These are phyloP conservation scores for Actias luna DNA, from an alignment of 2,888 invertebrate genomes.

Conservation along the genomic window DNA sequence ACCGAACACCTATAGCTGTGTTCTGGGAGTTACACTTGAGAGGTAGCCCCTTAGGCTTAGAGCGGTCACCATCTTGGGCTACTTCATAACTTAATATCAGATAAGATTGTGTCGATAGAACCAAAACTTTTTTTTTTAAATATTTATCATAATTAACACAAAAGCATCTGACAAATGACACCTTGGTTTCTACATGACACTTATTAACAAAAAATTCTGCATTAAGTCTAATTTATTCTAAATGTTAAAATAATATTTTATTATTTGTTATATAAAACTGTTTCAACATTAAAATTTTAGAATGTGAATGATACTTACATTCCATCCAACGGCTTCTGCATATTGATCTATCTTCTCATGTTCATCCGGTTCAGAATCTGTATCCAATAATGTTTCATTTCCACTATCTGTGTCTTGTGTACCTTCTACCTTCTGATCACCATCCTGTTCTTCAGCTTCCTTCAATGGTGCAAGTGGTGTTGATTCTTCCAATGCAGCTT, in stretches of 20 bases:
- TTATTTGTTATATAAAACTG: not conserved
- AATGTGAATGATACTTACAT: conserved; percentile 83
- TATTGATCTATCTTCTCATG: conserved; percentile 83
- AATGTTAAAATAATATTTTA: not conserved
- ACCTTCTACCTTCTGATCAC: conserved; percentile 58
- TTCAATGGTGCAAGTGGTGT: conserved; percentile 79
- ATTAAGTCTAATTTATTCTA: too few relatives aligned
- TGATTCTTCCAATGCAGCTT: conserved; percentile 80
- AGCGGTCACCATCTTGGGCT: too few relatives aligned
- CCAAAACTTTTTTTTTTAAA: too few relatives aligned
- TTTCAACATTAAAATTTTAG: not conserved
- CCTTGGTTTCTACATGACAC: too few relatives aligned
- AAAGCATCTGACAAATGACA: too few relatives aligned
- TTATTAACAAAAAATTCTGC: too few relatives aligned
- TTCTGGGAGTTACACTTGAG: too few relatives aligned
- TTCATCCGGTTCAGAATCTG: conserved; percentile 86
- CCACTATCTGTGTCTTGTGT: conserved; percentile 76
- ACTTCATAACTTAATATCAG: too few relatives aligned
- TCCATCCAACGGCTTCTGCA: conserved; percentile 85
- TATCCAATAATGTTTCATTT: conserved; percentile 81
- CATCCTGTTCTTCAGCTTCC: conserved; percentile 68
- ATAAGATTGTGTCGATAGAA: too few relatives aligned
- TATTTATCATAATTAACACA: too few relatives aligned
- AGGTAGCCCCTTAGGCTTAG: too few relatives aligned
- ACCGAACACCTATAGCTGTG: too few relatives aligned